Base-by-base conservation (phyloP, 2,113 vertebrate species). In the Hydropotes inermis region DNA sequence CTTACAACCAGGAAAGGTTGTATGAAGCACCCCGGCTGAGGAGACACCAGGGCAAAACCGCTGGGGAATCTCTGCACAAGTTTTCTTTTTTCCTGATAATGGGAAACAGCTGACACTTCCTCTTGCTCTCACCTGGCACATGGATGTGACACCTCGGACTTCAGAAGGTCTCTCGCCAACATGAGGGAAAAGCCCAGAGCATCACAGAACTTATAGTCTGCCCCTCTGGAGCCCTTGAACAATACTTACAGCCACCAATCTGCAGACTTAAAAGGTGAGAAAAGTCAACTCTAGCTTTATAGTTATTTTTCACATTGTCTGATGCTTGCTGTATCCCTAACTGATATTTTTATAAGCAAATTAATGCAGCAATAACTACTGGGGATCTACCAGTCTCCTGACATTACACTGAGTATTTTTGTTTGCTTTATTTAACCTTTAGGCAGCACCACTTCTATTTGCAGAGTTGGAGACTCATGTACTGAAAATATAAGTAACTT, bases 401-500 rank as follows among this genome's bases (percentile, higher is more conserved):
- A 70, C 33, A 86, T 39, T 58, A 7, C 28, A 85, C 30, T 76
- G 36, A 50, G 23, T 47, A 43, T 60, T 83, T 94, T 23, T 87
- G 21, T 74, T 90, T 76, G 28, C 79, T 82, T 95, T 91, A 55
- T 86, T 92, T 89, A 88, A 50, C 78, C 74, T 93, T 96, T 36
- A 96, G 25, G 27, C 52, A 54, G 58, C 58, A 91, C 90, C 88
- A 47, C 82, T 89, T 86, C 52, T 82, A 61, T 27, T 87, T 93
- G 79, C 70, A 85, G 30, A 87, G 87, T 4, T 86, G 36, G 87
- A 97, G 33, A 82, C 12, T 54, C 50, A 67, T 89, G 13, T 16
- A 30, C 30, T 94, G 52, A 87, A 93, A 94, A 61, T 89, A 28
- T 84, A 76, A 91, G 27, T 87, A 45, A 96, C 76, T 92, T 96